A percentile compares a stretch with the other conserved stretches of the same genome.
Evolutionary conservation across 2,113 vertebrate genomes (phyloP).

Genomic region (Coptodon bakossiorum): DNA sequence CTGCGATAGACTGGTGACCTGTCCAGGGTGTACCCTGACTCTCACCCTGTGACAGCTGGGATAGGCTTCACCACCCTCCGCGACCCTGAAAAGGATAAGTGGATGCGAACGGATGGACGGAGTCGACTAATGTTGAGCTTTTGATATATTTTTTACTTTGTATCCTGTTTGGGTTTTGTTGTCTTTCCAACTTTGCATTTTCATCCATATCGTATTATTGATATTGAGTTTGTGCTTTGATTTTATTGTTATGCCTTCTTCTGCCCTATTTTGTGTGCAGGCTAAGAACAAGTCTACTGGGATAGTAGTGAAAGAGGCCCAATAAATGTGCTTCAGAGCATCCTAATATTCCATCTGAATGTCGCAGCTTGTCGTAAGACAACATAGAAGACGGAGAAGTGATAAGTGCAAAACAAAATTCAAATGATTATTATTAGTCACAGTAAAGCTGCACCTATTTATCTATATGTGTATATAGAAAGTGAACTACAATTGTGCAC

Average conservation of each 20-base stretch:
- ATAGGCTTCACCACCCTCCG: accelerated
- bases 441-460: neutral
- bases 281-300: neutral
- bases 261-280: neutral
- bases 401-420: neutral
- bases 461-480: neutral
- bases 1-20: neutral
- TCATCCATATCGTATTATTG: accelerated
- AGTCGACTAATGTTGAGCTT: neutral
- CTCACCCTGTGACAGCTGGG: neutral
- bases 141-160: neutral
- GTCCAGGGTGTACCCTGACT: neutral
- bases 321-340: neutral
- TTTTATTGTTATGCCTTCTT: neutral
- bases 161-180: neutral
- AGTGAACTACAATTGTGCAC: neutral
- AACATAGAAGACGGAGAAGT: accelerated
- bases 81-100: accelerated
- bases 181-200: accelerated
- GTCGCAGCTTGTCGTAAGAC: neutral
- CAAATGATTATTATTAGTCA: neutral
- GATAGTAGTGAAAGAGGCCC: accelerated
- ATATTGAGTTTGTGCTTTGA: accelerated
- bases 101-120: accelerated
- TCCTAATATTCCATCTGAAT: neutral